Evolutionary conservation across 2,113 vertebrate species (phyloP), one percentile per base, ranked within the genome.

Genomic region (Terrapene triunguis): DNA sequence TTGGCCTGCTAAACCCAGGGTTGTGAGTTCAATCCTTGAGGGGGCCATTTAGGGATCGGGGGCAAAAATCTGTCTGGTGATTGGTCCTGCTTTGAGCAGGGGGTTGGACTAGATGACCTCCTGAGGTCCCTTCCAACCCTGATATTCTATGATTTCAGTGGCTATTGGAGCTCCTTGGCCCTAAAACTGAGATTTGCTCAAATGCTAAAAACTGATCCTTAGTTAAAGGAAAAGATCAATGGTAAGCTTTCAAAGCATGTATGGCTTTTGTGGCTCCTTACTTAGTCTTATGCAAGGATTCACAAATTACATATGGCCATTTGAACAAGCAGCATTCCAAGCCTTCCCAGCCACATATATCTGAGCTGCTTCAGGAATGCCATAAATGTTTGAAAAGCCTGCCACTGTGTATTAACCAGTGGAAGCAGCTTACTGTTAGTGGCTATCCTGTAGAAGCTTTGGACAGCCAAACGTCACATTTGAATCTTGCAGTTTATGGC

Each of bases 401-500:
- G 16, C 25, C 0, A 0, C 8, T 14, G 62, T 57, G 54, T 62
- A 5, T 3, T 29, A 42, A 82, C 10, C 59, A 35, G 59, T 62
- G 29, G 7, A 80, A 2, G n/a, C 55, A 80, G 22, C 55, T 80
- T 78, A 44, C 22, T 42, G 42, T 83, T 83, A 35, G 0, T 59
- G 85, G 50, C 21, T 91, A 55, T 85, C 42, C 10, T 80, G 47
- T 59, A 85, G 83, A 84, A 82, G 38, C 27, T 65, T 89, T 9
- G 14, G 25, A 85, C 44, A 59, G 47, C 25, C 55, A 87, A 47
- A 72, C 8, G 4, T 87, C 59, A 81, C 78, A 19, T 89, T 91
- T 92, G 6, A 5, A n/a, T 91, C 51, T 84, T 86, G 17, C 10
- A 76, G 86, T 9, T 89, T 85, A 76, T 0, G 0, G 7, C 11